Evolutionary conservation across 2,113 vertebrate species (phyloP).

Genomic region (Catharus bicknelli): DNA sequence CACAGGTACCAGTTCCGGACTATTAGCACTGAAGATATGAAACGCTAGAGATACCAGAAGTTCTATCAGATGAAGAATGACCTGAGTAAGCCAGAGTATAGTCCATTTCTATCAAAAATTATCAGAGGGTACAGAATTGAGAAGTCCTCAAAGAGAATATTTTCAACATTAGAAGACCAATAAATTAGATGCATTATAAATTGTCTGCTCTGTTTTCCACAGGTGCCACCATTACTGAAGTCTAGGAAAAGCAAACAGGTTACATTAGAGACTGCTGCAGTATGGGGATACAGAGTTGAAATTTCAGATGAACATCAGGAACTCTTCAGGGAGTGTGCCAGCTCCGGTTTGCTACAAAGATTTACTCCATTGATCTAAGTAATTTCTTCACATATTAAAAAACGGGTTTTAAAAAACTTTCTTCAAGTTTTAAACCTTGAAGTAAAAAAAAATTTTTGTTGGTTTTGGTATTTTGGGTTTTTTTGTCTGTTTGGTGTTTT

Average conservation of each 20-base stretch:
- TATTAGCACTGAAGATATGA: constrained; percentile 52
- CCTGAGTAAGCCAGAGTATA: constrained; percentile 57
- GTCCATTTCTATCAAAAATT: constrained; percentile 52
- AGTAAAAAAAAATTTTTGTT: not conserved
- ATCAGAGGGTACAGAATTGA: constrained; percentile 64
- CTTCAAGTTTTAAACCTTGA: not conserved
- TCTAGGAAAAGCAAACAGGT: constrained; percentile 68
- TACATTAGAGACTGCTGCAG: constrained; percentile 49
- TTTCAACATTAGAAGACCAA: constrained; percentile 62
- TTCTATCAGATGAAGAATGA: constrained; percentile 60
- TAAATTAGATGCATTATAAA: constrained; percentile 60
- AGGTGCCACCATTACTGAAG: constrained; percentile 64
- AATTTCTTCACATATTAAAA: not conserved
- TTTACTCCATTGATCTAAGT: not conserved
- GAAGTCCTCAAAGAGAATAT: constrained; percentile 64
- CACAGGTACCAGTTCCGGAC: constrained; percentile 38
- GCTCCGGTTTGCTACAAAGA: not conserved
- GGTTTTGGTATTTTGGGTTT: not conserved
- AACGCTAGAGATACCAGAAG: constrained; percentile 42
- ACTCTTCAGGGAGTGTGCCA: not conserved
- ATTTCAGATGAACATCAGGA: constrained; percentile 2
- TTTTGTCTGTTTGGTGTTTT: not conserved
- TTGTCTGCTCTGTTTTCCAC: constrained; percentile 66
- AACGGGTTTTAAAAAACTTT: not conserved
- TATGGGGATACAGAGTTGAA: constrained; percentile 5